Percentiles rank a stretch among this genome's conserved stretches.
phyloP scores from a whole-genome alignment of 2,888 invertebrate genomes.

The Scaptomyza parva region DNA sequence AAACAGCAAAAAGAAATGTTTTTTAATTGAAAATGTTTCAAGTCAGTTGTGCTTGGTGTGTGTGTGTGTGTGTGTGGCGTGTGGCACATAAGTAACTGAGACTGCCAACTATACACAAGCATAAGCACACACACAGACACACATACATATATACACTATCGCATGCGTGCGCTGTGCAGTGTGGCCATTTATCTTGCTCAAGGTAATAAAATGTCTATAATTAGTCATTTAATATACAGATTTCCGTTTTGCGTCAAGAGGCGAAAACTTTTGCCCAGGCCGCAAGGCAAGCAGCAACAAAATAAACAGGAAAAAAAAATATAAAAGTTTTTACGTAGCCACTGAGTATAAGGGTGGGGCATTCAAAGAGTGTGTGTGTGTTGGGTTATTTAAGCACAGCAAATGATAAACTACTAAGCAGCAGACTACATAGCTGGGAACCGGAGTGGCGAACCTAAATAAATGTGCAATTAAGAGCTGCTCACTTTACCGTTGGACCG shows the following conservation, averaged over 20 bases:
- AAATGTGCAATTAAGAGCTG: conserved; percentile 84
- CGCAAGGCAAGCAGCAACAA: conserved; percentile 27
- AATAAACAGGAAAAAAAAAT: conserved; percentile 37
- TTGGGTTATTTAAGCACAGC: conserved; percentile 76
- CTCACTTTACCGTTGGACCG: conserved; percentile 78
- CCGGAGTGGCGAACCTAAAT: conserved; percentile 77
- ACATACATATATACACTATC: conserved; percentile 9
- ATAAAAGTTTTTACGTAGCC: conserved; percentile 67
- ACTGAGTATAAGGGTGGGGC: not conserved
- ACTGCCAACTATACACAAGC: conserved; percentile 31
- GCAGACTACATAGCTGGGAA: conserved; percentile 48
- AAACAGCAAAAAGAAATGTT: conserved; percentile 45
- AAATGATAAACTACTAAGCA: conserved; percentile 82
- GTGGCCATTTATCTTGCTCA: conserved; percentile 79
- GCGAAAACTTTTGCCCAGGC: conserved; percentile 74
- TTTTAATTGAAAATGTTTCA: conserved; percentile 75
- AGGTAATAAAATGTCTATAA: conserved; percentile 83
- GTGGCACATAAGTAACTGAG: conserved; percentile 61
- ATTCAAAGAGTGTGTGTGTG: conserved; percentile 7
- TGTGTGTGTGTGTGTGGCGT: too few relatives aligned
- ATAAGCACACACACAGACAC: not conserved
- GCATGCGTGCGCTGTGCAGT: conserved; percentile 45
- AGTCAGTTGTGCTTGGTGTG: conserved; percentile 56
- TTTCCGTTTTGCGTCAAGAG: conserved; percentile 82
- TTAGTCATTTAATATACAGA: conserved; percentile 84